Evolutionary conservation across 2,888 invertebrate species (phyloP).

Genomic region (Hedychridium roseum): DNA sequence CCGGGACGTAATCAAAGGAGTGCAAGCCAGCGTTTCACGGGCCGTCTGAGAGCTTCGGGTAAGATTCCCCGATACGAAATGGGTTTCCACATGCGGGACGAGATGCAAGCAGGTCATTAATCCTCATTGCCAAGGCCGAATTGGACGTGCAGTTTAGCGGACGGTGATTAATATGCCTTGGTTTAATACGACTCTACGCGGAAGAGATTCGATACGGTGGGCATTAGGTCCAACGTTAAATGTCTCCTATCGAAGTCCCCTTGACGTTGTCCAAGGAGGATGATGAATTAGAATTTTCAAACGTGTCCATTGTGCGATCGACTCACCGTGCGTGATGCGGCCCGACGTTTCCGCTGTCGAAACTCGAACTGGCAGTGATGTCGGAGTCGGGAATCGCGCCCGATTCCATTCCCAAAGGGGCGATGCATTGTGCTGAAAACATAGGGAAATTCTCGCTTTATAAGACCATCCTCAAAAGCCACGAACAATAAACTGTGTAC

Average conservation of each 20-base stretch:
- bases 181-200: no score
- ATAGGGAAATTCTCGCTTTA: slow-evolving; percentile 27
- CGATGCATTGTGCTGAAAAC: slow-evolving; percentile 80
- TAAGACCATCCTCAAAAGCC: not conserved
- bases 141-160: slow-evolving; percentile 51
- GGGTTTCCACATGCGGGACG: slow-evolving; percentile 47
- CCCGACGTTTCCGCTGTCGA: slow-evolving; percentile 84
- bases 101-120: slow-evolving; percentile 50
- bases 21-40: slow-evolving; percentile 27
- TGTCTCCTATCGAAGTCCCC: no score
- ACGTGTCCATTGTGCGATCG: no score
- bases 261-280: no score
- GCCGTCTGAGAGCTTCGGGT: slow-evolving; percentile 27
- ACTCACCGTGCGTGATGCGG: slow-evolving; percentile 81
- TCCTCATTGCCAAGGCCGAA: slow-evolving; percentile 57
- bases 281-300: no score
- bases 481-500: not conserved
- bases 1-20: slow-evolving; percentile 33
- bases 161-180: slow-evolving; percentile 51
- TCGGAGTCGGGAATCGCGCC: slow-evolving; percentile 82
- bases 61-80: slow-evolving; percentile 41
- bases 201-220: no score
- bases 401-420: slow-evolving; percentile 86
- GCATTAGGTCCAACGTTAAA: no score
- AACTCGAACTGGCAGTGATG: slow-evolving; percentile 85